Conservation (phyloP, 2,888 invertebrate genomes). For the Drosophila yooni region DNA sequence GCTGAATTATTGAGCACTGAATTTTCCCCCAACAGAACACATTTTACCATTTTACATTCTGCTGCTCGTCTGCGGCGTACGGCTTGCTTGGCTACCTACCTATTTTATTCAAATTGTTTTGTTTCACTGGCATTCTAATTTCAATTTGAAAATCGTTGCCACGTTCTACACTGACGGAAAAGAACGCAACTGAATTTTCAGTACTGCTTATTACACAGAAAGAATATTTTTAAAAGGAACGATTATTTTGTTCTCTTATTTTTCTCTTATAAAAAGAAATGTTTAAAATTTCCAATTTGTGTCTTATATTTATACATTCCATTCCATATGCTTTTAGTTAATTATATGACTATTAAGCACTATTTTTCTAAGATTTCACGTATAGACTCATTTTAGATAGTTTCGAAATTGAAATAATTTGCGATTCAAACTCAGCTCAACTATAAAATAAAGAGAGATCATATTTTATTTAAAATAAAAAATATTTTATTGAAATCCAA, state of each 20-base stretch:
- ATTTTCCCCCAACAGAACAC: constrained; percentile 2
- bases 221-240: background rate
- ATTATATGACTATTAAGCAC: too few species aligned
- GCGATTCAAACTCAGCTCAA: background rate
- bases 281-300: too few species aligned
- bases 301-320: too few species aligned
- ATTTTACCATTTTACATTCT: constrained; percentile 6
- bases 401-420: background rate
- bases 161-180: background rate
- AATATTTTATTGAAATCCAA: too few species aligned
- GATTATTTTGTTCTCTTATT: background rate
- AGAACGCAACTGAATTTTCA: background rate
- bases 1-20: constrained; percentile 65
- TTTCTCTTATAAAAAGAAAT: background rate
- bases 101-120: constrained; percentile 57
- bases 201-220: background rate
- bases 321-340: too few species aligned
- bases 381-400: too few species aligned
- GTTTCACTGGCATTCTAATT: constrained; percentile 68
- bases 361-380: too few species aligned
- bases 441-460: background rate
- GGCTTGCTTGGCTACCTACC: background rate
- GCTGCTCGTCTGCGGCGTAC: constrained; percentile 22
- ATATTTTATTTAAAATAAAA: too few species aligned
- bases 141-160: constrained; percentile 64